These are phyloP conservation scores for Priocnemis perturbator DNA, from an alignment of 2,888 invertebrate species.

Conservation along the genomic window DNA sequence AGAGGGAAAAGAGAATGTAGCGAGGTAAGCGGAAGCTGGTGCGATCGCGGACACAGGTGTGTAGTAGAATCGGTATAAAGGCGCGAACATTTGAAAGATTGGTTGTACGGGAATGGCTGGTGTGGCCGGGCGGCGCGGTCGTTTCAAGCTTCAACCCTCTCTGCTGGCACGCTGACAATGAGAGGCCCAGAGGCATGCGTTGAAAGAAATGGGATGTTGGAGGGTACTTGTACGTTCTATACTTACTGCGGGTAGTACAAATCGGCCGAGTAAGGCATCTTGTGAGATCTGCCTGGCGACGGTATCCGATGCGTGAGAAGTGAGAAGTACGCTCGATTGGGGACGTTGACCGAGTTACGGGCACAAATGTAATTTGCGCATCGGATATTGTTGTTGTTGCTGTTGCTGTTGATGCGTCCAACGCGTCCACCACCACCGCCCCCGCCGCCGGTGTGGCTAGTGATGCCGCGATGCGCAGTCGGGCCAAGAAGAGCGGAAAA, in stretches of 20 bases:
- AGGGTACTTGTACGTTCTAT: no score
- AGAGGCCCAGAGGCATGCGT: no score
- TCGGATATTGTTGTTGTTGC: slow-evolving; percentile 6
- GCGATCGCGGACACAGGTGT: no score
- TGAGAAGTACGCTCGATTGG: slow-evolving; percentile 20
- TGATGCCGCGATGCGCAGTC: neutral
- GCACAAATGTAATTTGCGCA: slow-evolving; percentile 14
- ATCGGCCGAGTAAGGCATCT: slow-evolving; percentile 66
- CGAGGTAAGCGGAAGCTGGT: no score
- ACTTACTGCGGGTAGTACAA: slow-evolving; percentile 66
- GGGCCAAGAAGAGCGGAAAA: slow-evolving; percentile 23
- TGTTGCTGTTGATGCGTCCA: neutral
- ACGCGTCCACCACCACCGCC: no score
- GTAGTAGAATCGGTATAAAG: no score
- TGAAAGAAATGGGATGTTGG: neutral
- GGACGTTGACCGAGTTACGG: slow-evolving; percentile 11
- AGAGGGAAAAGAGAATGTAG: no score
- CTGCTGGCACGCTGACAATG: no score
- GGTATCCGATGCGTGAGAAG: slow-evolving; percentile 16
- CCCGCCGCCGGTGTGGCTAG: neutral
- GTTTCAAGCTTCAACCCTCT: no score
- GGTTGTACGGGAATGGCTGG: no score
- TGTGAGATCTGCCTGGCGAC: slow-evolving; percentile 22
- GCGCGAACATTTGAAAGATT: no score
- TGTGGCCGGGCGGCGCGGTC: no score